phyloP scores from a whole-genome alignment of 2,113 vertebrate species.

The Carollia perspicillata region DNA sequence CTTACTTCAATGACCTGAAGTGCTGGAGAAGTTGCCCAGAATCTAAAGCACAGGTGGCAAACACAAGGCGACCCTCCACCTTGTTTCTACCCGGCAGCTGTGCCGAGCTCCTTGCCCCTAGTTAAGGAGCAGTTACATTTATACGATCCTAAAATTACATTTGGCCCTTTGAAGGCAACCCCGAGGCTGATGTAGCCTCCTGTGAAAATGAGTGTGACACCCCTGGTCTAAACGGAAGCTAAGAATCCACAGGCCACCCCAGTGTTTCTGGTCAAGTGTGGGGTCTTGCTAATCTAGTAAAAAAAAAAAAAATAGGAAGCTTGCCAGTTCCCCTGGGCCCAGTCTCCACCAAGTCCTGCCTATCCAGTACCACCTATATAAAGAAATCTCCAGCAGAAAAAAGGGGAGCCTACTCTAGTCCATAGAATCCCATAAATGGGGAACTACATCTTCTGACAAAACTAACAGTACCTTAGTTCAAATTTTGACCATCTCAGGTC shows the following conservation, averaged over 20 bases:
- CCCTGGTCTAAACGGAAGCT: not conserved
- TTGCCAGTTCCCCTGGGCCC: not conserved
- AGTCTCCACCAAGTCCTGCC: not conserved
- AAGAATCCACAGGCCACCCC: not conserved
- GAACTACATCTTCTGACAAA: not conserved
- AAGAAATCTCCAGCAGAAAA: not conserved
- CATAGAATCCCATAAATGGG: not conserved
- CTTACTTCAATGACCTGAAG: not conserved
- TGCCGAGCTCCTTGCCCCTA: no score
- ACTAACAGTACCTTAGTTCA: not conserved
- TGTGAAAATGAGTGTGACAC: no score
- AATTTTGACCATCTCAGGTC: not conserved
- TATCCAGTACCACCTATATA: not conserved
- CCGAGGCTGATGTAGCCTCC: no score
- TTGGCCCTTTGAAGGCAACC: no score
- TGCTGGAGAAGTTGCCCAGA: not conserved
- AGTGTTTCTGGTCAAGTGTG: not conserved
- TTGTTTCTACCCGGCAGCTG: no score
- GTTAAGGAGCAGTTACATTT: no score
- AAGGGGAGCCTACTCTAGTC: not conserved
- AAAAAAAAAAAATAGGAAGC: not conserved
- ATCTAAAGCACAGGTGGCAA: not conserved
- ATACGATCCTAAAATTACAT: no score
- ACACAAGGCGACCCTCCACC: no score
- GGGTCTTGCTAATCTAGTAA: not conserved